These are phyloP conservation scores for Meda fulgida DNA, from an alignment of 2,797 vertebrate species.

Conservation along the genomic window DNA sequence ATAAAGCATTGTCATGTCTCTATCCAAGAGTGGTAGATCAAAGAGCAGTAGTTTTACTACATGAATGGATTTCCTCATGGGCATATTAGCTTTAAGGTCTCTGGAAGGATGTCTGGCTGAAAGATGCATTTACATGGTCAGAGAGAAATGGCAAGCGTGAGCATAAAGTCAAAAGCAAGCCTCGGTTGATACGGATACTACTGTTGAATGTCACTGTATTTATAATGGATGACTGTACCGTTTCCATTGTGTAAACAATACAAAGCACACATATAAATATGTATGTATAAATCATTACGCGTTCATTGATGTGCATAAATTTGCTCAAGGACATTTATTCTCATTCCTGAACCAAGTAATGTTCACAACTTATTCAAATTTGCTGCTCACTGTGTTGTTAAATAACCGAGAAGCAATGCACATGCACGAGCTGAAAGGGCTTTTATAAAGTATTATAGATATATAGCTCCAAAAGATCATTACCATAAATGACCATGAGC, in stretches of 20 bases:
- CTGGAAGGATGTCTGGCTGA: conserved; percentile 42
- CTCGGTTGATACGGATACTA: background rate
- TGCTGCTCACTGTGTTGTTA: too few species aligned
- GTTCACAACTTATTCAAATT: background rate
- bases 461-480: too few species aligned
- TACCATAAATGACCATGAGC: too few species aligned
- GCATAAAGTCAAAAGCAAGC: conserved; percentile 20
- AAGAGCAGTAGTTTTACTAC: conserved; percentile 47
- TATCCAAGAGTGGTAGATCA: conserved; percentile 44
- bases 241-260: background rate
- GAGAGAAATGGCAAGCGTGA: background rate
- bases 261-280: conserved; percentile 26
- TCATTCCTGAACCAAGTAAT: background rate
- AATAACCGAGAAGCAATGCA: too few species aligned
- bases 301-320: background rate
- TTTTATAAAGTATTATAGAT: too few species aligned
- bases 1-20: conserved; percentile 63
- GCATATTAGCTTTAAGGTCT: conserved; percentile 47
- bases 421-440: too few species aligned
- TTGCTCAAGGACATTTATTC: conserved; percentile 3
- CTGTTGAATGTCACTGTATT: background rate
- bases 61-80: conserved; percentile 40
- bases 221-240: conserved; percentile 4
- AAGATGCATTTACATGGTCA: conserved; percentile 37
- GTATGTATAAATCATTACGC: conserved; percentile 1